Evolutionary conservation across 2,888 invertebrate species (phyloP), one percentile per base, ranked within the genome.

Genomic region (Neoaliturus tenellus): DNA sequence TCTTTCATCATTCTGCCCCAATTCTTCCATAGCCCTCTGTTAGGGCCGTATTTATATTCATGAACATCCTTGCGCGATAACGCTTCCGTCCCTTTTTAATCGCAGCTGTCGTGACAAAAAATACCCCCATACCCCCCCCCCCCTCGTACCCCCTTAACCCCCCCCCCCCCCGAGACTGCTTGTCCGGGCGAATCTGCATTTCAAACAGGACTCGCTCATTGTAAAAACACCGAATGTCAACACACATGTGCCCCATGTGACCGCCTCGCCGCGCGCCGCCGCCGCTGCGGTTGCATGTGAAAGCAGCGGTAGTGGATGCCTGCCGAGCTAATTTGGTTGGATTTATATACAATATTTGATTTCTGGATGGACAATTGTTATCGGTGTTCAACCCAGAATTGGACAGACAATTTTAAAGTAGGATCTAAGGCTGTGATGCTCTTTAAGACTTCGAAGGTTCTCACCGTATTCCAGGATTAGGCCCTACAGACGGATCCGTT

Each of bases 61-160:
- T 35, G 71, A 39, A 39, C 20, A 62, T 17, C 39, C 71, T 71
- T 71, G 71, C 71, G 2, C 41, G 71, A 71, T 71, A 71, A 67
- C 20, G 41, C 71, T 71, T 35, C 71, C 71, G 6, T 23, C 71
- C 71, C 41, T 39, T 67, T 67, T 67, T 67, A 67, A 67, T 67
- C 71, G 71, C 71, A 71, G 71, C 71, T 71, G 71, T n/a, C 41
- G 23, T 39, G 4, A 71, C 71, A 71, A 71, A 71, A 71, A 71
- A 31, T 31, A n/a, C 14, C 35, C 67, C 67, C 25, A 10, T 6
- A 12, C 17, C 62, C 25, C 23, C 62, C 62, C 25, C 17, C 25
- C 31, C 20, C 62, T 25, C 5, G 5, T 10, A 5, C 25, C 5
- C 23, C 62, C 62, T 25, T 6, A 6, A 5, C 55, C n/a, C 62